Conservation (phyloP, 2,888 invertebrate genomes). For the Sarcophaga caerulescens region DNA sequence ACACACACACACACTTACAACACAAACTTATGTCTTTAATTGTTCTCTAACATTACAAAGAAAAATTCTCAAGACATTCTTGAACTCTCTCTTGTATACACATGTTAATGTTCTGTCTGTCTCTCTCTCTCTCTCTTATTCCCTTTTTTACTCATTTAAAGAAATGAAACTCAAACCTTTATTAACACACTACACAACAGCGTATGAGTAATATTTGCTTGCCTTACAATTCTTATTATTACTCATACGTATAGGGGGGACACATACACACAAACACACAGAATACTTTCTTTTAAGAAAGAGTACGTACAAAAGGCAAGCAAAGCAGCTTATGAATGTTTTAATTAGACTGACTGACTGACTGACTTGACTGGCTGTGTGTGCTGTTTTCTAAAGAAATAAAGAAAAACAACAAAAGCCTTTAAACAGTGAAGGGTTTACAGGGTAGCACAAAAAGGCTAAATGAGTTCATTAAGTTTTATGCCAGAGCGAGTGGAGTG, state of each 20-base stretch:
- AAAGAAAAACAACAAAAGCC: background rate
- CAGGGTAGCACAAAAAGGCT: background rate
- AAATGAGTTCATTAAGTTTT: background rate
- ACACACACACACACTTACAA: too few relatives aligned
- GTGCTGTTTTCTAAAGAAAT: background rate
- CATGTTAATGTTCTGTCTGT: background rate
- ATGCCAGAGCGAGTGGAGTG: background rate
- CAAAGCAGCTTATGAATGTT: conserved; percentile 1
- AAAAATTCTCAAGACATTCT: background rate
- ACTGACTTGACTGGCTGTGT: background rate
- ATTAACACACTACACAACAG: too few relatives aligned
- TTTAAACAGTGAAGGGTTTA: background rate
- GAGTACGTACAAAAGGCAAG: background rate
- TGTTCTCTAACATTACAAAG: conserved; percentile 31
- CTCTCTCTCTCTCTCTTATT: background rate
- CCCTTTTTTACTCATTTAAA: background rate
- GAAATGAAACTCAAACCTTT: background rate
- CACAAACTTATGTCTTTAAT: conserved; percentile 15
- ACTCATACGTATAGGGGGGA: conserved; percentile 10
- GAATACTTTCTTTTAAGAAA: background rate
- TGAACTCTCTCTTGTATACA: background rate
- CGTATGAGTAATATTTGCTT: conserved; percentile 37
- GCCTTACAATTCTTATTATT: conserved; percentile 21
- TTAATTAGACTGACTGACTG: conserved; percentile 3
- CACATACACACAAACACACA: too few relatives aligned